Evolutionary conservation across 1,140 invertebrate species (phyloP).

Genomic region (Bombus consobrinus): DNA sequence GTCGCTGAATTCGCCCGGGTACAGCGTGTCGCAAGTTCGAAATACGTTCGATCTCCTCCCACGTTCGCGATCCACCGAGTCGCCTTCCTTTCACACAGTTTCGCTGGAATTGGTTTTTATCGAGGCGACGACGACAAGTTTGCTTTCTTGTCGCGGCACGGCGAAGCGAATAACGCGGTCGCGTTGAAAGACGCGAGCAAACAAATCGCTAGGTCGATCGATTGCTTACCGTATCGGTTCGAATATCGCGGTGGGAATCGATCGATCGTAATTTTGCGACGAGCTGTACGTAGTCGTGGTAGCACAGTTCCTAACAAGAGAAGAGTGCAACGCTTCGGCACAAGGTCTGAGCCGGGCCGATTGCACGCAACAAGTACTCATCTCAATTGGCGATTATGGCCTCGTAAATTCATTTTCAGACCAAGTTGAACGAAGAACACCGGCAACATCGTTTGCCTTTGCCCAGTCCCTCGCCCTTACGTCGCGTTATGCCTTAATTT

Average conservation of each 20-base stretch:
- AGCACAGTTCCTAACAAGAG: constrained; percentile 34
- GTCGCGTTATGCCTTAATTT: constrained; percentile 65
- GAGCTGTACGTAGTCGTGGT: constrained; percentile 23
- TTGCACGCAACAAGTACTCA: constrained; percentile 62
- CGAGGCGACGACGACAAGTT: neutral
- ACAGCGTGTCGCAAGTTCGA: constrained; percentile 58
- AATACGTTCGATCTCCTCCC: constrained; percentile 14
- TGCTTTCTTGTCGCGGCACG: neutral
- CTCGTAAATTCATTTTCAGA: constrained; percentile 78
- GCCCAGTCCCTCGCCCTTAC: neutral
- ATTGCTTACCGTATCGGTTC: constrained; percentile 28
- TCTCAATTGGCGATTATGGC: constrained; percentile 75
- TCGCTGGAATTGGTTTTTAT: neutral
- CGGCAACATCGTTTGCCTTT: constrained; percentile 22
- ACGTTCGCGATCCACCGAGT: neutral
- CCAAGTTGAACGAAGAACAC: constrained; percentile 67
- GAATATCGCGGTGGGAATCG: neutral
- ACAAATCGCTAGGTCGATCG: neutral
- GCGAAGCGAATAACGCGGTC: neutral
- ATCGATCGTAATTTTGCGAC: constrained; percentile 51
- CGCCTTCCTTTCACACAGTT: neutral
- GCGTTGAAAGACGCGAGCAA: constrained; percentile 1
- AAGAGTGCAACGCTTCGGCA: constrained; percentile 60
- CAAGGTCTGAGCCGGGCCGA: constrained; percentile 59
- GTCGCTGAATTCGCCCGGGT: constrained; percentile 34